These are phyloP conservation scores for Garra rufa DNA, from an alignment of 2,113 vertebrate species.

Conservation along the genomic window DNA sequence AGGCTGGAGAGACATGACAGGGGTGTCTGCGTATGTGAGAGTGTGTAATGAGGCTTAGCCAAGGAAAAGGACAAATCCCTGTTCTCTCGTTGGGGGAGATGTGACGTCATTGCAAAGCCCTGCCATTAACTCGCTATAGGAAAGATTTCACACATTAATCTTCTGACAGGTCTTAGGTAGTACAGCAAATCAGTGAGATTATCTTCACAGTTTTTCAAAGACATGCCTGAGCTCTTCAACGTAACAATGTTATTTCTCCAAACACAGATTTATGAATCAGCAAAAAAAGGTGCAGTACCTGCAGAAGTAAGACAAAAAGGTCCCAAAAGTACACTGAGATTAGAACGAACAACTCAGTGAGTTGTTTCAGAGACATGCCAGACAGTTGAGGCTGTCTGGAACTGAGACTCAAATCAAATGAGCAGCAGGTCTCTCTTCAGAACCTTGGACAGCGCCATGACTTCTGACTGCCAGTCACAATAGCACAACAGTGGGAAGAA, in stretches of 20 bases:
- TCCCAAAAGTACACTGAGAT: not conserved
- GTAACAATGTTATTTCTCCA: not conserved
- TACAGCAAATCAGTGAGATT: constrained; percentile 30
- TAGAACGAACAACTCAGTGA: not conserved
- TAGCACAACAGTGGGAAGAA: not conserved
- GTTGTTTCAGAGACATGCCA: not conserved
- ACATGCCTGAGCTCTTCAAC: not conserved
- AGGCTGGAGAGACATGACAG: constrained; percentile 30
- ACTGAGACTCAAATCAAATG: constrained; percentile 12
- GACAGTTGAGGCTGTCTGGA: not conserved
- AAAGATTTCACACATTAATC: constrained; percentile 23
- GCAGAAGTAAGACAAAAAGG: not conserved
- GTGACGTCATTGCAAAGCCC: constrained; percentile 37
- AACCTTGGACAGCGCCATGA: not conserved
- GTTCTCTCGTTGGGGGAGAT: constrained; percentile 6
- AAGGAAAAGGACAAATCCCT: constrained; percentile 39
- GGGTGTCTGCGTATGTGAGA: constrained; percentile 26
- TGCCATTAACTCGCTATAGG: constrained; percentile 1
- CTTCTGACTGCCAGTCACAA: not conserved
- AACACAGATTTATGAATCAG: constrained; percentile 3
- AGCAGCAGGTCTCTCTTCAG: constrained; percentile 19
- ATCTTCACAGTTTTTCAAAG: constrained; percentile 20
- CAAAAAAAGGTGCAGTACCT: not conserved
- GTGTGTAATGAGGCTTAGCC: constrained; percentile 45
- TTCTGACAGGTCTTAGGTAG: constrained; percentile 11